Evolutionary conservation across 23 tunicate genomes (phyloP).

Genomic region (Trididemnum nubilum): DNA sequence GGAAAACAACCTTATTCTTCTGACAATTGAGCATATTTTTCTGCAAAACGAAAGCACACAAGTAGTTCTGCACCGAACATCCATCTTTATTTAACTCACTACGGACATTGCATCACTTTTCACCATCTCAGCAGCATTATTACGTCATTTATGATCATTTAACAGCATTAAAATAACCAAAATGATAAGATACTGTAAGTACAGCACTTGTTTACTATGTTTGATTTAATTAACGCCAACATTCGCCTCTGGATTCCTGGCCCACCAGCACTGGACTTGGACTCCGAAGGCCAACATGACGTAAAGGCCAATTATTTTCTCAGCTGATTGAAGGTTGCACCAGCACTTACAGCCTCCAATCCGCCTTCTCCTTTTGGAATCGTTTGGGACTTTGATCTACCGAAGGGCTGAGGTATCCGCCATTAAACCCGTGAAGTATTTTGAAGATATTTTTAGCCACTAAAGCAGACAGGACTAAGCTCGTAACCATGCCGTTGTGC

Average conservation of each 20-base stretch:
- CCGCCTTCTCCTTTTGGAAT: conserved; percentile 1
- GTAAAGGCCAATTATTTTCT: neutral
- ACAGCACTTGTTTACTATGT: too few species aligned
- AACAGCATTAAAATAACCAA: too few species aligned
- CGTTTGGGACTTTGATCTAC: neutral
- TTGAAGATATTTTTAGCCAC: conserved; percentile 50
- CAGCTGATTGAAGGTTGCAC: conserved; percentile 30
- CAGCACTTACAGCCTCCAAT: conserved; percentile 56
- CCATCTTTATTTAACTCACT: too few species aligned
- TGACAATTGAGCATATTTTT: too few species aligned
- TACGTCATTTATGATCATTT: too few species aligned
- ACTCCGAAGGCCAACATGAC: conserved; percentile 15
- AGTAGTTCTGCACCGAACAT: too few species aligned
- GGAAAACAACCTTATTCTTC: too few species aligned
- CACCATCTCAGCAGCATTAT: too few species aligned
- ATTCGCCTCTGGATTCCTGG: neutral
- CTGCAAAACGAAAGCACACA: too few species aligned
- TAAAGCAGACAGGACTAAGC: conserved; percentile 80
- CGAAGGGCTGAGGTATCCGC: conserved; percentile 30
- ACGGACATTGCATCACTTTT: too few species aligned
- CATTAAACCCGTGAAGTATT: conserved; percentile 24
- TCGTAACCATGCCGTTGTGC: conserved; percentile 81
- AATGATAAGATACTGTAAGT: too few species aligned
- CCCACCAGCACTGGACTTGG: conserved; percentile 42
- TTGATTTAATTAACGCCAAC: too few species aligned